These are phyloP conservation scores for Plecotus auritus DNA, from an alignment of 2,113 vertebrate species.

Conservation along the genomic window DNA sequence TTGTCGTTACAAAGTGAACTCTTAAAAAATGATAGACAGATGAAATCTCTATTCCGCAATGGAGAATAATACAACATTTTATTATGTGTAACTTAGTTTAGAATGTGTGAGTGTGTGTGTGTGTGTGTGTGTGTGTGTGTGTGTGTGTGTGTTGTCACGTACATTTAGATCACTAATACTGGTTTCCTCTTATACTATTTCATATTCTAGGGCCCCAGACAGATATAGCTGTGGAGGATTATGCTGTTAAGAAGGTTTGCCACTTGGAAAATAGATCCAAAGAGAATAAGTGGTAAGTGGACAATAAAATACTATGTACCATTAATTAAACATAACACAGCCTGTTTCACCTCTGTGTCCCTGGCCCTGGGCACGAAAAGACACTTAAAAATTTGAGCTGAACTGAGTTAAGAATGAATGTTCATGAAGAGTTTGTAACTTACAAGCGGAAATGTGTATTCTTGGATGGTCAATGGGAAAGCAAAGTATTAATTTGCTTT, in stretches of 20 bases:
- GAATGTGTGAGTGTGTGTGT: not conserved
- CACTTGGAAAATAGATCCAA: not conserved
- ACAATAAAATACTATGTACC: not conserved
- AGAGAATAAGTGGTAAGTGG: not conserved
- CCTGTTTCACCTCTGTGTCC: not conserved
- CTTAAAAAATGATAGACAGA: not conserved
- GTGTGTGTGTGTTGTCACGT: not conserved
- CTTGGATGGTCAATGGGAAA: not conserved
- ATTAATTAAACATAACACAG: not conserved
- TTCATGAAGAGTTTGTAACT: not conserved
- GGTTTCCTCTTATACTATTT: not conserved
- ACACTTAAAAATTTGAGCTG: not conserved
- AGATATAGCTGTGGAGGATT: not conserved
- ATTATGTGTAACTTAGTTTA: not conserved
- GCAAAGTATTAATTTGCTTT: not conserved
- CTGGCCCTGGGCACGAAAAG: not conserved
- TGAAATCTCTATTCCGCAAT: not conserved
- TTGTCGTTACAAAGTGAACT: not conserved
- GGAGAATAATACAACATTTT: not conserved
- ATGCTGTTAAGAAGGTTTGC: not conserved
- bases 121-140: not conserved
- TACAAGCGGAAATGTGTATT: not conserved
- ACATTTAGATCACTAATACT: not conserved
- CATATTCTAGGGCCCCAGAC: not conserved
- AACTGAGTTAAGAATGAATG: not conserved